Evolutionary conservation across 2,113 vertebrate genomes (phyloP).

Genomic region (Phyllostomus discolor): DNA sequence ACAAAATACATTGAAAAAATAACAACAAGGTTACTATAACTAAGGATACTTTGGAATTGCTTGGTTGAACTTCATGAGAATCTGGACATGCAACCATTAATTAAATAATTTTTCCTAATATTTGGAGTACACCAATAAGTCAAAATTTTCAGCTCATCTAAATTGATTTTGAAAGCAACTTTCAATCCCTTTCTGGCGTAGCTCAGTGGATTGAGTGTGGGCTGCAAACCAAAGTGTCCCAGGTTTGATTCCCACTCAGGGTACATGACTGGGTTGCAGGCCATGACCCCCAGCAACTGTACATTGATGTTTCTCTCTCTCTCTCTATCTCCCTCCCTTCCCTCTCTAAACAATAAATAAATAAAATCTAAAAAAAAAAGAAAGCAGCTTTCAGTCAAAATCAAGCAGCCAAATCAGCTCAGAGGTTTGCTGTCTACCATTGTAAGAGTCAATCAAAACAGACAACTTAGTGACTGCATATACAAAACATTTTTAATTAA

Average conservation of each 20-base stretch:
- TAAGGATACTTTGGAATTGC: not conserved
- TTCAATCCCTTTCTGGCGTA: not conserved
- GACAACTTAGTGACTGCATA: not conserved
- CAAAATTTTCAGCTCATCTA: not conserved
- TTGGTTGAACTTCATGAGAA: not conserved
- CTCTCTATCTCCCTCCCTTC: no score
- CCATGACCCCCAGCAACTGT: no score
- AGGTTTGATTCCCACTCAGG: no score
- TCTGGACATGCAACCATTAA: not conserved
- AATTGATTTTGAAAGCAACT: not conserved
- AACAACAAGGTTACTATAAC: not conserved
- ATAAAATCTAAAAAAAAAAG: no score
- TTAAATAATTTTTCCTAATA: not conserved
- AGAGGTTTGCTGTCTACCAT: not conserved
- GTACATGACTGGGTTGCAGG: no score
- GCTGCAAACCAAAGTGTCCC: no score
- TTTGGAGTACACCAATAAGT: not conserved
- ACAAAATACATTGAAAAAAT: not conserved
- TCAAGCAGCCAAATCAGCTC: not conserved
- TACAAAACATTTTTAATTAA: not conserved
- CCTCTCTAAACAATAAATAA: no score
- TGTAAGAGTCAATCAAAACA: not conserved
- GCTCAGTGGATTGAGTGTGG: no score
- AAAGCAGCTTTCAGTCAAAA: conserved; percentile 8
- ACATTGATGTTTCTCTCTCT: no score